A percentile compares a stretch with the other conserved stretches of the same genome.
These are phyloP conservation scores for Thalpophila matura DNA, from an alignment of 2,888 invertebrate genomes.

Conservation along the genomic window DNA sequence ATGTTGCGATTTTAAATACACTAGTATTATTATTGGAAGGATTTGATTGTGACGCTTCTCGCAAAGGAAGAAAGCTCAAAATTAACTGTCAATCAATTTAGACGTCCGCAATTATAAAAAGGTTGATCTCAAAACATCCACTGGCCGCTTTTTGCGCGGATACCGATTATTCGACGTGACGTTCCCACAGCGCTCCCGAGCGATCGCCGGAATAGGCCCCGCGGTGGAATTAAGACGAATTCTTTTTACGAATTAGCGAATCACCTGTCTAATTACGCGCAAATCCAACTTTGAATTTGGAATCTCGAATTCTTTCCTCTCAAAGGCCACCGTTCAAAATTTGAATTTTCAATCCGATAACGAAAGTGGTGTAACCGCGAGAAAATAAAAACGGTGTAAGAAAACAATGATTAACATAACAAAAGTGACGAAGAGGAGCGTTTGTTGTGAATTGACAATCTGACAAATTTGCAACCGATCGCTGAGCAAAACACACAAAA, in stretches of 20 bases:
- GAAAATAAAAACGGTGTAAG: slow-evolving; percentile 68
- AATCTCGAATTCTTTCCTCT: slow-evolving; percentile 64
- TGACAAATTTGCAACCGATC: slow-evolving; percentile 89
- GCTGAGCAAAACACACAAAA: slow-evolving; percentile 83
- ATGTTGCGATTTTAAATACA: slow-evolving; percentile 30
- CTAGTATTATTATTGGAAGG: slow-evolving; percentile 17
- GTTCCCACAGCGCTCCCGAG: slow-evolving; percentile 84
- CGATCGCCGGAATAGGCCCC: slow-evolving; percentile 74
- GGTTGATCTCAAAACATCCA: slow-evolving; percentile 74
- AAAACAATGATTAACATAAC: slow-evolving; percentile 86
- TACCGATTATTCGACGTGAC: slow-evolving; percentile 88
- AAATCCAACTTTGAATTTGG: slow-evolving; percentile 77
- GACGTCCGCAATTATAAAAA: slow-evolving; percentile 71
- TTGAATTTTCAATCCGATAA: slow-evolving; percentile 56
- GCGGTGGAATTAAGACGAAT: slow-evolving; percentile 82
- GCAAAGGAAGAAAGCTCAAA: slow-evolving; percentile 60
- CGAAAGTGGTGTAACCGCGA: slow-evolving; percentile 57
- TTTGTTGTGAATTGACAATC: slow-evolving; percentile 87
- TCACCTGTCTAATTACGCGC: slow-evolving; percentile 89
- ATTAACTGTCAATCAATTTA: slow-evolving; percentile 67
- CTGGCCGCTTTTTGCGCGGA: slow-evolving; percentile 83
- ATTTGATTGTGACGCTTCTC: slow-evolving; percentile 53
- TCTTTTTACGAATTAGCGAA: slow-evolving; percentile 88
- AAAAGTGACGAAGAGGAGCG: slow-evolving; percentile 83
- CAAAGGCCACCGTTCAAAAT: slow-evolving; percentile 54